Base-by-base conservation (phyloP, 2,797 vertebrate species). In the Galaxias olidus region DNA sequence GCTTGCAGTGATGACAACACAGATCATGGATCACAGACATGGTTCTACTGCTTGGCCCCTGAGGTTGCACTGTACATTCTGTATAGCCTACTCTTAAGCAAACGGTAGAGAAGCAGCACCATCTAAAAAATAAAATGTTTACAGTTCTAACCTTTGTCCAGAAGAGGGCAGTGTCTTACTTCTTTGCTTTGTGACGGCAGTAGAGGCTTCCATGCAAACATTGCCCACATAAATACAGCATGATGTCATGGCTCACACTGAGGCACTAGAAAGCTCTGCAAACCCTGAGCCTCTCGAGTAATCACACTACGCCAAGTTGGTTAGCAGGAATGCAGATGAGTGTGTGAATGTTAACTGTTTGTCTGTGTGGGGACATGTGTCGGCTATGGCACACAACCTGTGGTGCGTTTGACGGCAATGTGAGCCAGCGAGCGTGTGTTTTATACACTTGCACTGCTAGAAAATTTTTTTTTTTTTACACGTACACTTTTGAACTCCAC, bases 301-400 rank as follows among this genome's bases (percentile, higher is more conserved):
- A 87, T 88, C 81, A 84, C 73, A 77, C 73, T 66, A 75, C 71
- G 70, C 75, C 82, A 82, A 81, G 70, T 75, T 78, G 75, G 68
- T 48, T 66, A 71, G 73, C 76, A 76, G 73, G 61, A 67, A 58
- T 78, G 69, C 60, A 79, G 80, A 84, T 79, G 71, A 79, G 68
- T 18, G 62, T 47, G 78, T 74, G 78, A 67, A 69, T 79, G 56
- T 30, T 30, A 6, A 30, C 30, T 30, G 30, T 30, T 30, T 30
- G 30, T 30, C 30, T 30, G 30, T 30, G 30, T 30, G 30, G 30
- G 30, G 30, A 30, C 30, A 30, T 30, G 30, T 30, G 30, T 30
- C 30, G 2, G 30, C 30, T 30, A 3, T 30, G 3, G 30, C 2
- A 30, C n/a, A n/a, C n/a, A n/a, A n/a, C n/a, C n/a, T 30, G 30